phyloP scores from a whole-genome alignment of 2,797 vertebrate genomes.

The Sebastes cheni region DNA sequence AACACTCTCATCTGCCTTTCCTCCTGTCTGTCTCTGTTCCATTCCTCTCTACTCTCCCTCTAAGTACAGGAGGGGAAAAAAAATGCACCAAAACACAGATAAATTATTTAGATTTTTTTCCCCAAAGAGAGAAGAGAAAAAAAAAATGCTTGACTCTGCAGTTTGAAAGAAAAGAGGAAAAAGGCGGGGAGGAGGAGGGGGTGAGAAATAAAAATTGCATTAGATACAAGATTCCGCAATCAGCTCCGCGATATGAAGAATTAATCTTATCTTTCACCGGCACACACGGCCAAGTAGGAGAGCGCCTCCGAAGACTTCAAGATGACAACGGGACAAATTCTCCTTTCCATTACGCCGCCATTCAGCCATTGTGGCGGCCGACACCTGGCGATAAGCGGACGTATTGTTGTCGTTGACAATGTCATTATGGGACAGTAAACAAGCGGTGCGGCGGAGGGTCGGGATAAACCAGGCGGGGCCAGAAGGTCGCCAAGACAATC shows the following conservation, averaged over 20 bases:
- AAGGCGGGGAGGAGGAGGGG: neutral
- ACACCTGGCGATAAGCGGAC: slow-evolving; percentile 68
- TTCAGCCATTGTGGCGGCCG: slow-evolving; percentile 65
- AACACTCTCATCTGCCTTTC: slow-evolving; percentile 49
- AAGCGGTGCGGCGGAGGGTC: slow-evolving; percentile 50
- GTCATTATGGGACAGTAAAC: slow-evolving; percentile 78
- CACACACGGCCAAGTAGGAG: slow-evolving; percentile 53
- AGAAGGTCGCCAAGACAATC: slow-evolving; percentile 72
- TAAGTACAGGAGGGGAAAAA: slow-evolving; percentile 47
- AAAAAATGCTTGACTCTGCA: slow-evolving; percentile 80
- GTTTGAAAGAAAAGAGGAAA: slow-evolving; percentile 66
- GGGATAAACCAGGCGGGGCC: slow-evolving; percentile 52
- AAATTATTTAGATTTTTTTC: slow-evolving; percentile 79
- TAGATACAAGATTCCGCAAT: slow-evolving; percentile 82
- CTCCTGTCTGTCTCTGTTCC: slow-evolving; percentile 50
- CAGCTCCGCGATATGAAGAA: slow-evolving; percentile 74
- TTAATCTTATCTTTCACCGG: slow-evolving; percentile 74
- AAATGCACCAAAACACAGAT: slow-evolving; percentile 80
- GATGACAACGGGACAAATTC: slow-evolving; percentile 60
- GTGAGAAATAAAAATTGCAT: slow-evolving; percentile 78
- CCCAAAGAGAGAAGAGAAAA: slow-evolving; percentile 34
- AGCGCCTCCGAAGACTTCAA: slow-evolving; percentile 57
- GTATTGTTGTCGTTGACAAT: slow-evolving; percentile 74
- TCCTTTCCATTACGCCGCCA: slow-evolving; percentile 57
- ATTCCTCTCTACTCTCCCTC: slow-evolving; percentile 45